A percentile compares a stretch with the other conserved stretches of the same genome.
Evolutionary conservation across 2,888 invertebrate species (phyloP).

Genomic region (Lasioglossum oenotherae): DNA sequence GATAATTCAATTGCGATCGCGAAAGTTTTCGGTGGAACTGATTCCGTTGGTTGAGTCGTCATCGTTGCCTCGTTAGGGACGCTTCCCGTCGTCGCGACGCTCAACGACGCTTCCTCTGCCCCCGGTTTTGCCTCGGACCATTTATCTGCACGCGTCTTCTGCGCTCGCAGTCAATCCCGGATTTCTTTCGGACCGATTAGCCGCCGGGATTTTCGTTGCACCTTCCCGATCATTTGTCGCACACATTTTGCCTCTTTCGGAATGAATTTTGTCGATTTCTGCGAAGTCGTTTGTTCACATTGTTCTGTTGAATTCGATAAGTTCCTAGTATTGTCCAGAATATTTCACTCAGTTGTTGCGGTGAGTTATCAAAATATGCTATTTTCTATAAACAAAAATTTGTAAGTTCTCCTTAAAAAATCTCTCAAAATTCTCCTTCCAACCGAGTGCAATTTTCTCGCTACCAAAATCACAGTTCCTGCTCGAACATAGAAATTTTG

Average conservation of each 20-base stretch:
- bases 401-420: no score
- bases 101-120: background rate
- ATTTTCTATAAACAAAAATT: no score
- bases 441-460: no score
- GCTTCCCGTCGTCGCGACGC: background rate
- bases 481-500: no score
- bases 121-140: conserved; percentile 40
- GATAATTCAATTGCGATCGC: conserved; percentile 13
- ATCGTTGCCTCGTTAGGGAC: conserved; percentile 16
- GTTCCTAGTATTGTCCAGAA: no score
- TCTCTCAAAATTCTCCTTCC: no score
- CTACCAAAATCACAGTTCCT: no score
- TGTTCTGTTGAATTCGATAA: no score
- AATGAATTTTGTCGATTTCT: background rate
- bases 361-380: no score
- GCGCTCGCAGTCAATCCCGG: background rate
- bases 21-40: conserved; percentile 17
- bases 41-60: conserved; percentile 14
- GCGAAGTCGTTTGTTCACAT: background rate
- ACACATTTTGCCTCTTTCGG: background rate
- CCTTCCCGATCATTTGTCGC: background rate
- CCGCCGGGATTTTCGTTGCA: no score
- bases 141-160: conserved; percentile 38
- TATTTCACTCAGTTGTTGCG: no score
- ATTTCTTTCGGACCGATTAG: background rate